Percentiles rank a stretch among this genome's conserved stretches.
phyloP scores from a whole-genome alignment of 1,140 invertebrate genomes.

The Varroa destructor region DNA sequence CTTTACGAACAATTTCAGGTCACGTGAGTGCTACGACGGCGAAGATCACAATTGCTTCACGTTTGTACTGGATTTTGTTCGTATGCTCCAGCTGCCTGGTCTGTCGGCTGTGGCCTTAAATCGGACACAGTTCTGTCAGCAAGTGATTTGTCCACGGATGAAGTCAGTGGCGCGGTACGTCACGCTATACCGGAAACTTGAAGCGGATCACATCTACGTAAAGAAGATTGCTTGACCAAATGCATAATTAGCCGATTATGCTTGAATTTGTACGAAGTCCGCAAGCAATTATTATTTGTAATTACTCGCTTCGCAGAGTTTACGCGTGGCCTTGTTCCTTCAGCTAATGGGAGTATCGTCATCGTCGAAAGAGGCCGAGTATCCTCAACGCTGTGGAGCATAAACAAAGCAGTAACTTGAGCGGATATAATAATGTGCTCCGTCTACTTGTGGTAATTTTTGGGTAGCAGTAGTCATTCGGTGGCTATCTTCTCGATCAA shows the following conservation, averaged over 20 bases:
- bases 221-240: neutral
- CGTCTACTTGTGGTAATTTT: too few species aligned
- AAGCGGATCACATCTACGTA: conserved; percentile 8
- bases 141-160: conserved; percentile 57
- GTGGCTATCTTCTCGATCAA: too few species aligned
- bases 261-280: too few species aligned
- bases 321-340: too few species aligned
- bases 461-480: too few species aligned
- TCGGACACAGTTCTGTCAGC: conserved; percentile 54
- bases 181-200: conserved; percentile 52
- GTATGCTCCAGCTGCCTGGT: conserved; percentile 49
- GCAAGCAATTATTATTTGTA: too few species aligned
- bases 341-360: too few species aligned
- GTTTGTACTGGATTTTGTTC: conserved; percentile 58
- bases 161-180: conserved; percentile 63
- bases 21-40: conserved; percentile 48
- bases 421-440: too few species aligned
- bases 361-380: too few species aligned
- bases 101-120: conserved; percentile 51
- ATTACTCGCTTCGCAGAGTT: too few species aligned
- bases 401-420: too few species aligned
- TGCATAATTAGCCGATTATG: neutral
- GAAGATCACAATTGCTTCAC: conserved; percentile 60
- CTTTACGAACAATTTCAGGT: conserved; percentile 33
- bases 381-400: too few species aligned